Evolutionary conservation across 2,113 vertebrate species (phyloP).

Genomic region (Oreochromis tanganicae): DNA sequence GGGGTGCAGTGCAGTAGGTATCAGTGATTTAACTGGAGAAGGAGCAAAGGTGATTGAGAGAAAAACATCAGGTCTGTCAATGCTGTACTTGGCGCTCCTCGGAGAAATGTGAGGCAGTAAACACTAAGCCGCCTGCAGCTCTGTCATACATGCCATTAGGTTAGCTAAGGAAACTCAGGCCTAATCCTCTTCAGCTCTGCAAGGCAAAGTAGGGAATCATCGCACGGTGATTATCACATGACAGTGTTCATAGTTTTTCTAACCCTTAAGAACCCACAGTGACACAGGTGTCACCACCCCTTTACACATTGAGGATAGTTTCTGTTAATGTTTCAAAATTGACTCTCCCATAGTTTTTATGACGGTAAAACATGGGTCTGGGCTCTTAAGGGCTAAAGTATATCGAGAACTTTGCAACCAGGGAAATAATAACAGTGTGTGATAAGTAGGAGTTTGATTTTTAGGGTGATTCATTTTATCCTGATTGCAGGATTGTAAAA

Average conservation of each 20-base stretch:
- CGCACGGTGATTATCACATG: slow-evolving; percentile 12
- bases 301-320: too few species aligned
- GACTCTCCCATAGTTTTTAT: too few species aligned
- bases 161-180: slow-evolving; percentile 41
- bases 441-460: slow-evolving; percentile 7
- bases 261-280: too few species aligned
- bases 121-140: slow-evolving; percentile 56
- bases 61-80: slow-evolving; percentile 20
- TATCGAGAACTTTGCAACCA: not conserved
- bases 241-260: slow-evolving; percentile 31
- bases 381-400: too few species aligned
- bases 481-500: slow-evolving; percentile 19
- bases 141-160: slow-evolving; percentile 58
- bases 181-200: slow-evolving; percentile 60
- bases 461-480: slow-evolving; percentile 5
- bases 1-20: slow-evolving; percentile 15
- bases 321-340: too few species aligned
- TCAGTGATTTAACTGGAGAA: slow-evolving; percentile 32
- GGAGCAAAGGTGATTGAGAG: slow-evolving; percentile 42
- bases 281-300: too few species aligned
- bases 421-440: not conserved
- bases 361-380: too few species aligned
- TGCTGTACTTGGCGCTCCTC: slow-evolving; percentile 9
- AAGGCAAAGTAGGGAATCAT: slow-evolving; percentile 35
- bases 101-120: slow-evolving; percentile 47